phyloP scores from a whole-genome alignment of 2,113 vertebrate genomes.

The Chrysochloris asiatica region DNA sequence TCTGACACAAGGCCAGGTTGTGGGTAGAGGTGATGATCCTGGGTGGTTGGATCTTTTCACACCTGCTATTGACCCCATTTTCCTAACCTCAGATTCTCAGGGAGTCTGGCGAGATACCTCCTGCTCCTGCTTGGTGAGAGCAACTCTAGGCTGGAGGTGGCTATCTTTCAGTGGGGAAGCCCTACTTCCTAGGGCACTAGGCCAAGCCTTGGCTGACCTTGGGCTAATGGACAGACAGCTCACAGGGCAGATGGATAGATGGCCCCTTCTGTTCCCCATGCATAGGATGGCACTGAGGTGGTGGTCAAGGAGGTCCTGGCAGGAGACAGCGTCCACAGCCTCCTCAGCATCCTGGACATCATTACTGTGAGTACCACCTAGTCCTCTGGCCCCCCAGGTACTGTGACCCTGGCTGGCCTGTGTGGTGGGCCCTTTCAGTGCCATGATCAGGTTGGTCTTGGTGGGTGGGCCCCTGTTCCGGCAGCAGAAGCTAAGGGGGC shows the following conservation, averaged over 20 bases:
- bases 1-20: no score
- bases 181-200: background rate
- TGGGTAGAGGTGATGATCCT: background rate
- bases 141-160: background rate
- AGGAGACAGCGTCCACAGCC: slow-evolving; percentile 96
- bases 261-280: background rate
- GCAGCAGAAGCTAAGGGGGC: background rate
- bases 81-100: background rate
- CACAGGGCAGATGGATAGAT: background rate
- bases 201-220: background rate
- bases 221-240: no score
- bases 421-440: background rate
- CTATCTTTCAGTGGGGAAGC: background rate
- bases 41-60: background rate
- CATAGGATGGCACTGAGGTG: slow-evolving; percentile 92
- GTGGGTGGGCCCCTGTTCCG: background rate
- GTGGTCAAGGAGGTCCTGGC: slow-evolving; percentile 94
- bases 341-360: slow-evolving; percentile 94
- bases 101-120: no score
- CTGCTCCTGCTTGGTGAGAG: background rate
- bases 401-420: background rate
- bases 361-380: slow-evolving; percentile 90
- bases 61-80: rapidly evolving
- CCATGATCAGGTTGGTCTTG: background rate
- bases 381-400: background rate